These are phyloP conservation scores for Otolemur garnettii DNA, from an alignment of 2,113 vertebrate genomes.

Conservation along the genomic window DNA sequence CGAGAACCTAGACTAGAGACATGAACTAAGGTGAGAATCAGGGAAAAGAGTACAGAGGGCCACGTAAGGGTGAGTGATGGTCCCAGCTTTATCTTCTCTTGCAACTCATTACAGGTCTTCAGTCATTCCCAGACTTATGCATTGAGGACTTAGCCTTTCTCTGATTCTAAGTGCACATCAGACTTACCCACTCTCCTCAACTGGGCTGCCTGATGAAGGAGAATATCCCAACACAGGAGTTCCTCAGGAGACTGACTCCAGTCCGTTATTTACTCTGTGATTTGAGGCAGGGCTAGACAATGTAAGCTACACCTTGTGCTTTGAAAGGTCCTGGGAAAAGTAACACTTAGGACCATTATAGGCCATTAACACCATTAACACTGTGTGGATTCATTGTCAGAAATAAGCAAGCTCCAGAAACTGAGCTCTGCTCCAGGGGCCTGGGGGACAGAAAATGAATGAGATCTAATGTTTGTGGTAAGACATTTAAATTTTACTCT, in stretches of 20 bases:
- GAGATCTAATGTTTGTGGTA: neutral
- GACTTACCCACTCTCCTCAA: neutral
- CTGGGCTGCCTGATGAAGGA: neutral
- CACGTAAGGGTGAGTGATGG: neutral
- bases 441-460: constrained; percentile 4
- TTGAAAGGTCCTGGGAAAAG: constrained; percentile 72
- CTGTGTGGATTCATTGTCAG: constrained; percentile 70
- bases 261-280: constrained; percentile 65
- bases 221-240: constrained; percentile 13
- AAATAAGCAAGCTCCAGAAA: constrained; percentile 72
- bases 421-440: constrained; percentile 38
- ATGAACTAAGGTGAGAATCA: neutral
- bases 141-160: constrained; percentile 4
- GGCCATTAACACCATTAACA: constrained; percentile 74
- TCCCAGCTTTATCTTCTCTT: neutral
- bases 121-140: constrained; percentile 47
- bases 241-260: constrained; percentile 40
- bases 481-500: too few species aligned
- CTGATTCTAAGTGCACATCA: constrained; percentile 44
- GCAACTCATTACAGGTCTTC: neutral
- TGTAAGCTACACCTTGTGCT: constrained; percentile 35
- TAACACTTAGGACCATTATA: constrained; percentile 71
- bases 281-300: constrained; percentile 45
- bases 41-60: neutral
- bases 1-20: neutral